These are phyloP conservation scores for Pterocles gutturalis DNA, from an alignment of 2,113 vertebrate species.

Conservation along the genomic window DNA sequence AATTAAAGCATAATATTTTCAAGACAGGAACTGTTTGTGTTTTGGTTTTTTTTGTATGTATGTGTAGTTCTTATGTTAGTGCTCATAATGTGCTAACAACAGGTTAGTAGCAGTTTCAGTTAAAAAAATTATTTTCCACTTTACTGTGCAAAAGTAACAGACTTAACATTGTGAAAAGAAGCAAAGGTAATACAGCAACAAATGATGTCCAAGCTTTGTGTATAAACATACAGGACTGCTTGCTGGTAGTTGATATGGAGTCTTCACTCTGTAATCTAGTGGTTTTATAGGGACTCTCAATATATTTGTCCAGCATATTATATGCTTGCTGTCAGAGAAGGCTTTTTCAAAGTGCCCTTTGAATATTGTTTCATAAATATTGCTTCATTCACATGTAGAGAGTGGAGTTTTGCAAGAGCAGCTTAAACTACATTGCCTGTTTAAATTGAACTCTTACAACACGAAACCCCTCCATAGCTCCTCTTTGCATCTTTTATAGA, in stretches of 20 bases:
- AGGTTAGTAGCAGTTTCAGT: not conserved
- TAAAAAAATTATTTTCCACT: not conserved
- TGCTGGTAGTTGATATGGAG: not conserved
- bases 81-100: not conserved
- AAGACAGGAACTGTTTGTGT: not conserved
- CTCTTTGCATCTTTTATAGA: not conserved
- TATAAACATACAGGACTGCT: not conserved
- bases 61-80: not conserved
- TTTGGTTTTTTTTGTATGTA: no score
- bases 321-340: not conserved
- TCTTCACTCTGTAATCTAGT: not conserved
- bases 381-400: not conserved
- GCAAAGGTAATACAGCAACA: not conserved
- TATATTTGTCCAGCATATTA: not conserved
- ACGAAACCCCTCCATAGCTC: rapidly evolving
- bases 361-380: not conserved
- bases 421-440: not conserved
- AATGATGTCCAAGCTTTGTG: not conserved
- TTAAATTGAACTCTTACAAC: not conserved
- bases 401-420: not conserved
- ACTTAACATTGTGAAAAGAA: not conserved
- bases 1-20: not conserved
- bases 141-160: not conserved
- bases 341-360: not conserved
- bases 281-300: not conserved